These are phyloP conservation scores for Penelope pileata DNA, from an alignment of 2,113 vertebrate species.

Conservation along the genomic window DNA sequence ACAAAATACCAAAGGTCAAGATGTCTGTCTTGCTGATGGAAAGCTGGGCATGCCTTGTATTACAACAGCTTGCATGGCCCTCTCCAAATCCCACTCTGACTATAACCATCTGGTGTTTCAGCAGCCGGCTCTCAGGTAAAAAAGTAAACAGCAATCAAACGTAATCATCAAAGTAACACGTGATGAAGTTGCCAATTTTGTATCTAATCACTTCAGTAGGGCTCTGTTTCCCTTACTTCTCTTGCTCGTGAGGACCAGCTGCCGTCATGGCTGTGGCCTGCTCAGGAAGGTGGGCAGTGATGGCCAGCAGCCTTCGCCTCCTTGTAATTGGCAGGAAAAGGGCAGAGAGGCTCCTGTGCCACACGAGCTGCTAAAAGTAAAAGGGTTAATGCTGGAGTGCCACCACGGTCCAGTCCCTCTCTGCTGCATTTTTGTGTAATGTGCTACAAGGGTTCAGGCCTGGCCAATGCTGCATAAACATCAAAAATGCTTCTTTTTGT, in stretches of 20 bases:
- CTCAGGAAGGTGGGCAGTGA: constrained; percentile 46
- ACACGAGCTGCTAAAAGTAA: background rate
- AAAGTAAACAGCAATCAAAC: constrained; percentile 42
- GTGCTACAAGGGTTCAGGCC: background rate
- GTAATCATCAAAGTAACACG: background rate
- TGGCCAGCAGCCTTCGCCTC: background rate
- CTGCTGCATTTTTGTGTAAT: background rate
- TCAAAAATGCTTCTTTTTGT: background rate
- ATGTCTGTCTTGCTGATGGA: background rate
- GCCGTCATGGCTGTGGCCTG: background rate
- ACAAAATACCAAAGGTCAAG: constrained; percentile 31
- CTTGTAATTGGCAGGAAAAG: accelerated
- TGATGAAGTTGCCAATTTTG: constrained; percentile 56
- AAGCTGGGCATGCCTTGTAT: background rate
- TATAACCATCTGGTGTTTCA: constrained; percentile 25
- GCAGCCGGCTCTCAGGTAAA: background rate
- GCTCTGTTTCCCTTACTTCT: constrained; percentile 1
- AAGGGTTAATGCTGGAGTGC: background rate
- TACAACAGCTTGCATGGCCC: background rate
- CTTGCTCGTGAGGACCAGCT: accelerated
- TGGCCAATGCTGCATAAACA: background rate
- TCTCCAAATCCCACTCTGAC: constrained; percentile 17
- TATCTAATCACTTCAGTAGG: background rate
- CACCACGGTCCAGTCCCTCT: background rate
- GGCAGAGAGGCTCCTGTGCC: background rate